phyloP scores from a whole-genome alignment of 2,797 vertebrate genomes.

The Acipenser ruthenus region DNA sequence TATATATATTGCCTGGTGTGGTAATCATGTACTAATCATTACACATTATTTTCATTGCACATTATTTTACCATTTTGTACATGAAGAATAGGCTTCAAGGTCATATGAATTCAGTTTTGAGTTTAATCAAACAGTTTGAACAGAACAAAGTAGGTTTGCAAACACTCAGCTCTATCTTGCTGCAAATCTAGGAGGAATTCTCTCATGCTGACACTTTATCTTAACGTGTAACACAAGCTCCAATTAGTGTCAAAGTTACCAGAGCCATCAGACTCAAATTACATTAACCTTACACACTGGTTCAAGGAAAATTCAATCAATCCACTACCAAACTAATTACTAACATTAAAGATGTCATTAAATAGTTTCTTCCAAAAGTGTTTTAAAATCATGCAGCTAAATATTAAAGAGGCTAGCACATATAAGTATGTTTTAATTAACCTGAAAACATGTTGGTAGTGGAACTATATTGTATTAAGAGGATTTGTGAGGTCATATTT shows the following conservation, averaged over 20 bases:
- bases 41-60: too few species aligned
- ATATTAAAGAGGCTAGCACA: slow-evolving; percentile 36
- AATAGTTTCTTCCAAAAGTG: slow-evolving; percentile 50
- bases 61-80: neutral
- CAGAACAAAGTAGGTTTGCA: slow-evolving; percentile 33
- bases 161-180: slow-evolving; percentile 33
- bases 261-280: slow-evolving; percentile 41
- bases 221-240: slow-evolving; percentile 47
- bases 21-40: neutral
- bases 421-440: slow-evolving; percentile 25
- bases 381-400: slow-evolving; percentile 41
- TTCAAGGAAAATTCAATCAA: slow-evolving; percentile 50
- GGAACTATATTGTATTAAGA: slow-evolving; percentile 37
- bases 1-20: neutral
- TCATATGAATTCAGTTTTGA: slow-evolving; percentile 35
- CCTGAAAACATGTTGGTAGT: slow-evolving; percentile 29
- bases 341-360: slow-evolving; percentile 56
- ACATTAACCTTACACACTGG: slow-evolving; percentile 53
- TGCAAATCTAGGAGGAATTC: slow-evolving; percentile 35
- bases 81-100: slow-evolving; percentile 18
- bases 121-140: slow-evolving; percentile 37
- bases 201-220: slow-evolving; percentile 45
- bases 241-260: slow-evolving; percentile 57
- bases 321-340: slow-evolving; percentile 52
- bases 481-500: slow-evolving; percentile 33